Base-by-base conservation (phyloP, 2,113 vertebrate species). In the Trogon melanurus region DNA sequence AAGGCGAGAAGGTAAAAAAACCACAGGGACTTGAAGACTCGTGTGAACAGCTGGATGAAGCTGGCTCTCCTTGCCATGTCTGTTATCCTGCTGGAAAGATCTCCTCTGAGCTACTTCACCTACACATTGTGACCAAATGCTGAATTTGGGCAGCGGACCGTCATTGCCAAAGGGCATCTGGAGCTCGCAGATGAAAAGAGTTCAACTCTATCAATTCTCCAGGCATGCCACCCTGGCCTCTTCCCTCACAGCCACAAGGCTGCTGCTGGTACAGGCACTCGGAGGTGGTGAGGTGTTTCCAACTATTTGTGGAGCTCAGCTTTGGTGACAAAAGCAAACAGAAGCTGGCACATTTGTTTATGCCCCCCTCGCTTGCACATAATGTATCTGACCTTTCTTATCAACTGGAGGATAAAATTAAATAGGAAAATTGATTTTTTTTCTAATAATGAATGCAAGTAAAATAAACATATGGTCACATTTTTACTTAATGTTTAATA, bases 261-360 rank as follows among this genome's bases (percentile, higher is more conserved):
- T 66, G 9, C 25, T 62, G 22, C 25, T 61, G 61, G 30, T 16
- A 26, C 58, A 6, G 0, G 0, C 25, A 7, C 44, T 54, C 13
- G 0, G 11, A 1, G 1, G n/a, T 73, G 62, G 6, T 10, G 11
- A 6, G 22, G 8, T 36, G 6, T 11, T 82, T 57, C 53, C 3
- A 2, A 5, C 2, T 8, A 4, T 21, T 65, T 34, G 22, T 16
- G 11, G 48, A 71, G 10, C 17, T 62, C 74, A 81, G 60, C 16
- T 84, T 84, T 34, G 57, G 23, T 19, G 56, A 25, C 11, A 67
- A 50, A 26, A 47, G 5, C 38, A 81, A 67, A 62, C 2, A 79
- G 44, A 61, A 92, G 18, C 34, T 69, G 4, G 4, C 2, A 4
- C 16, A 10, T 58, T 60, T 53, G 20, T 48, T 32, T 38, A 34